Percentiles rank a stretch among this genome's conserved stretches.
Conservation (phyloP, 2,113 vertebrate species). For the Peromyscus maniculatus region DNA sequence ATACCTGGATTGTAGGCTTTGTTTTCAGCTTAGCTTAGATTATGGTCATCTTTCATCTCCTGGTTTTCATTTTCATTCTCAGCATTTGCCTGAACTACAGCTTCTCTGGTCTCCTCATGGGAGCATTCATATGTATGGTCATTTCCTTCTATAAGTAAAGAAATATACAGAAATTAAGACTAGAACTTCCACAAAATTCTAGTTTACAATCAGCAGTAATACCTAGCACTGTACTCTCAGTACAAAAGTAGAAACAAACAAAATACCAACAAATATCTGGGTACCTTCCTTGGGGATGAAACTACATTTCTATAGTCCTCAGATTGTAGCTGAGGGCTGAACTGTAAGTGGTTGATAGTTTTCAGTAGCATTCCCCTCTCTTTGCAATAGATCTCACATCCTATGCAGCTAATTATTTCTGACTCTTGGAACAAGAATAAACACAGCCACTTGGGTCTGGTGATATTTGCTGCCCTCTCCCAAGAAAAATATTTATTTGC, state of each 20-base stretch:
- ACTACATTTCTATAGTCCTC: background rate
- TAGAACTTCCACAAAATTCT: background rate
- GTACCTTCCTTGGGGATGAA: background rate
- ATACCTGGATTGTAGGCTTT: background rate
- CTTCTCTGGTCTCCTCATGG: background rate
- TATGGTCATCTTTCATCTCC: background rate
- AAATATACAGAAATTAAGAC: background rate
- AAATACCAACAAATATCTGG: background rate
- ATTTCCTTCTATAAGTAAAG: conserved; percentile 9
- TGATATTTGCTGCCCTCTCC: background rate
- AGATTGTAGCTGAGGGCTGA: background rate
- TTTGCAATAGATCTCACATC: background rate
- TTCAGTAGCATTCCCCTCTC: background rate
- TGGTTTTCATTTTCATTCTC: background rate
- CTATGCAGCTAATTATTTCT: conserved; percentile 17
- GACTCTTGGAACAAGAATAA: background rate
- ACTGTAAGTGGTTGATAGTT: background rate
- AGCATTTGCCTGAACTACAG: background rate
- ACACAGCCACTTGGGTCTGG: background rate
- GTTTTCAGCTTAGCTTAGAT: background rate
- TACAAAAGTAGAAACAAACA: background rate
- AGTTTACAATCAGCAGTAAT: background rate
- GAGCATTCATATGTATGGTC: background rate
- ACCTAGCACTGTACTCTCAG: background rate
- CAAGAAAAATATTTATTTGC: background rate